Evolutionary conservation across 2,888 invertebrate genomes (phyloP), one percentile per base, ranked within the genome.

Genomic region (Aspidiotus rigidus): DNA sequence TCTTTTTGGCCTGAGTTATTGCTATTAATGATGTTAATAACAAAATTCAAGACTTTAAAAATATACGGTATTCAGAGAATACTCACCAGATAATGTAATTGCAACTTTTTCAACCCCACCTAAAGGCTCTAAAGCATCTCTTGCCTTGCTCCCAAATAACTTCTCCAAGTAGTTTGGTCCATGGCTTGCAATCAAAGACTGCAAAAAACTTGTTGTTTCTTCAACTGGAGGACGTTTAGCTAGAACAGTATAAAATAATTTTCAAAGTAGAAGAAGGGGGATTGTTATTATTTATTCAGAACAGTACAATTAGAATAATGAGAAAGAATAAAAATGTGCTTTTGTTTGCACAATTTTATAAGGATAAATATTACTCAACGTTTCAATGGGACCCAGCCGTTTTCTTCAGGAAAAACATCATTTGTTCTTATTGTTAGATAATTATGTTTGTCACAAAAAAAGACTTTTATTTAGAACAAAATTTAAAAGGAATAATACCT

Each of bases 81-180:
- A 71, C 76, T 81, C 80, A 93, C 93, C 92, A 79, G 93, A 93
- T 71, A 96, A 83, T 70, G 96, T 94, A 75, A 96, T 94, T 72
- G 96, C 96, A 66, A 97, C 95, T 79, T 91, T 90, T 77, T 95
- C 91, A 16, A 96, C 93, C 57, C 96, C 96, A 57, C 96, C 96
- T 71, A 97, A 83, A 3, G 93, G 94, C 74, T 87, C 87, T 69
- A 96, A 83, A 3, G 93, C 92, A 77, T 95, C 93, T 74, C 93
- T 83, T 42, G 95, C 96, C 81, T 94, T 95, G 78, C 87, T 90
- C 64, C 96, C 96, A 77, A 97, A 97, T 71, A 96, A 83, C 80
- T 96, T 97, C 80, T 94, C 94, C 78, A 96, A 83, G 80, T 96
- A 96, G 82, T 96, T 94, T 74, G 94, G 94, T 72, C 96, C 96